These are phyloP conservation scores for Platysteira castanea DNA, from an alignment of 2,113 vertebrate species.

Conservation along the genomic window DNA sequence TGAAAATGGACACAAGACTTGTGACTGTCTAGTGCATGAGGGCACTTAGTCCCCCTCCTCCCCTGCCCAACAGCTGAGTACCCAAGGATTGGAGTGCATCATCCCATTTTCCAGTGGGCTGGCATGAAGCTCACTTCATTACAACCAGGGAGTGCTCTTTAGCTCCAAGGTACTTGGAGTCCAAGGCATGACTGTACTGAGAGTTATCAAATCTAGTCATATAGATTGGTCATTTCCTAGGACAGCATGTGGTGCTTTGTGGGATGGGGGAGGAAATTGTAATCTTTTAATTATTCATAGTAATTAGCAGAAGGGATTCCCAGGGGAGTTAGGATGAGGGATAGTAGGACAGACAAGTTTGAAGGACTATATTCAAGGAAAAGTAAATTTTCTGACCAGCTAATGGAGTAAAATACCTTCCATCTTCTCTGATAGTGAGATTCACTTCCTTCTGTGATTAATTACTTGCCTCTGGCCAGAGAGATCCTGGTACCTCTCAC, in stretches of 20 bases:
- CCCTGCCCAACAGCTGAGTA: background rate
- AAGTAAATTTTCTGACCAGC: background rate
- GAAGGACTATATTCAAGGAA: background rate
- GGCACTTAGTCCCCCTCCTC: background rate
- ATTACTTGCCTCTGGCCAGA: background rate
- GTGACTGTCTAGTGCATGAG: background rate
- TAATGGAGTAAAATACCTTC: background rate
- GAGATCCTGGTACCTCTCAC: background rate
- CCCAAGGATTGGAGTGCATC: background rate
- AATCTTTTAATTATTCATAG: slow-evolving; percentile 43
- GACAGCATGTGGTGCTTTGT: background rate
- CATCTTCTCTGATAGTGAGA: background rate
- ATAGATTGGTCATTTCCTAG: background rate
- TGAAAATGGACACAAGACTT: background rate
- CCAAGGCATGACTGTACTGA: background rate
- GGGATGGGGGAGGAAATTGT: background rate
- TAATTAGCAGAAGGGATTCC: slow-evolving; percentile 30
- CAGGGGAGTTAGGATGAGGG: background rate
- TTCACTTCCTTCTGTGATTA: background rate
- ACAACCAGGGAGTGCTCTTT: background rate
- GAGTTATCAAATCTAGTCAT: background rate
- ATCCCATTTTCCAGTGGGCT: background rate
- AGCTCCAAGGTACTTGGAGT: background rate
- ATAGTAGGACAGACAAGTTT: background rate
- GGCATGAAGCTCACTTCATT: fast-evolving